Base-by-base conservation (phyloP, 2,797 vertebrate genomes). In the Lycodopsis pacificus region DNA sequence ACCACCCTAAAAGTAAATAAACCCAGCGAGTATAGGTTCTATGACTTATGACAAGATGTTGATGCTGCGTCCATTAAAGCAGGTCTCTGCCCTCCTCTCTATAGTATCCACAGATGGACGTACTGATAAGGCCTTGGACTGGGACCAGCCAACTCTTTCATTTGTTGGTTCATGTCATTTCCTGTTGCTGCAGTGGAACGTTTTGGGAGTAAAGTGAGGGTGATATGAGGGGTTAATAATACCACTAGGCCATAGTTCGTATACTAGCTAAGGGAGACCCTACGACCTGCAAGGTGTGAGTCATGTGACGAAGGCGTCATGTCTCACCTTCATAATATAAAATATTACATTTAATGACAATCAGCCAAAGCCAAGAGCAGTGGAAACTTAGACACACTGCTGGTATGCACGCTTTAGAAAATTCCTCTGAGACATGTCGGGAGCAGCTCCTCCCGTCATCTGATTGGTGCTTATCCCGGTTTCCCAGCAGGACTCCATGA, bases 151-250 rank as follows among this genome's bases (percentile, higher is more conserved):
- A 61, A 49, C 32, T 11, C 51, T 17, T 76, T 64, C 8, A 71
- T 74, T 68, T 75, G 81, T 85, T 85, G 77, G 11, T 75, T 82
- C 71, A 6, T 76, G 71, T 69, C 72, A 78, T 80, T 88, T 89
- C 82, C 87, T 82, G 9, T 83, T 67, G 57, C 71, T 74, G 77
- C 76, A 79, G 56, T 76, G 67, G 53, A 73, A 77, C 63, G 64
- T 51, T 36, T 68, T 40, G 12, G 15, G 13, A 49, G 7, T 17
- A 11, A 27, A 34, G 14, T 11, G 9, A 19, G 19, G 51, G n/a
- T 1, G 0, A 2, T 84, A 78, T 85, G 85, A 85, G 59, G 59
- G 70, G 69, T 83, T 12, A 65, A 53, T 80, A 56, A 62, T 83
- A 53, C 58, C 75, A 66, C 65, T 3, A 0, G 42, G 42, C 14